Conservation (phyloP, 2,888 invertebrate species). For the Ferdinandea cuprea region DNA sequence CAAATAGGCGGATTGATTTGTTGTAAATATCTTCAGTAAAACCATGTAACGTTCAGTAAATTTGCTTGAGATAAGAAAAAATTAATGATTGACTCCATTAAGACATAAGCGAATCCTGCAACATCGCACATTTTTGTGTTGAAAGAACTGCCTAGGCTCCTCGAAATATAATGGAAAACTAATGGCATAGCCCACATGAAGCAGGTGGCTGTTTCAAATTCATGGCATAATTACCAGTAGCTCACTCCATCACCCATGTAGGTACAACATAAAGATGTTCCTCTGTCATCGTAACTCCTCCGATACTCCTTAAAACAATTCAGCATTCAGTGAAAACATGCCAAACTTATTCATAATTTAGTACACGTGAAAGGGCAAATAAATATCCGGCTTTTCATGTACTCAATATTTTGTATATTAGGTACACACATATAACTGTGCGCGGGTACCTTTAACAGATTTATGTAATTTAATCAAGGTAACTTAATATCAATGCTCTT, state of each 20-base stretch:
- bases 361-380: neutral
- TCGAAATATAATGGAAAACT: too few relatives aligned
- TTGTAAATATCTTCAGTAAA: too few relatives aligned
- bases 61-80: too few relatives aligned
- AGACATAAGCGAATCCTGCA: too few relatives aligned
- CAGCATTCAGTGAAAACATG: neutral
- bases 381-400: neutral
- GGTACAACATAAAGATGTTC: neutral
- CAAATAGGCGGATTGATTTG: too few relatives aligned
- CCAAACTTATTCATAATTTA: conserved; percentile 10
- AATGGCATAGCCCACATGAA: too few relatives aligned
- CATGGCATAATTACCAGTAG: too few relatives aligned
- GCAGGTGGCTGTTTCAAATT: too few relatives aligned
- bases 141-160: too few relatives aligned
- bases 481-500: conserved; percentile 2
- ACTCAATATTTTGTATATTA: neutral
- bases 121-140: neutral
- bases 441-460: neutral
- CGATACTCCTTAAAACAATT: neutral
- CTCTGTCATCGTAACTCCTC: neutral
- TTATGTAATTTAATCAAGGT: conserved; percentile 20
- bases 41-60: too few relatives aligned
- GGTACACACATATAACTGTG: neutral
- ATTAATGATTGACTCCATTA: too few relatives aligned
- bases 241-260: neutral